A percentile compares a stretch with the other conserved stretches of the same genome.
Evolutionary conservation across 2,888 invertebrate species (phyloP).

Genomic region (Plebejus melissa): DNA sequence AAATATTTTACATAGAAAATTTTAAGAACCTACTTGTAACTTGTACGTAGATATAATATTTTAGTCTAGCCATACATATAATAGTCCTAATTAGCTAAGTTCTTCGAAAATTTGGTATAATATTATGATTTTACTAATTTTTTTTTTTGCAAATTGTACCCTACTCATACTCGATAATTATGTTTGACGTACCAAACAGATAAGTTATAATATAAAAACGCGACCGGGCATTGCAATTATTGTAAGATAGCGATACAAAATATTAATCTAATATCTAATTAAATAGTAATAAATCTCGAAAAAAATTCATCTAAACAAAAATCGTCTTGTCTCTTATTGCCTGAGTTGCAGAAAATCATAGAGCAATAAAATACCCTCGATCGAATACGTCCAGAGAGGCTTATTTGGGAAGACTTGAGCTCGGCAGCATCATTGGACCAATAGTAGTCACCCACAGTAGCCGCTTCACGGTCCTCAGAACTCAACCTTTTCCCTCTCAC

Average conservation of each 20-base stretch:
- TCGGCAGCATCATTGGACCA: background rate
- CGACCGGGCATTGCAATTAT: background rate
- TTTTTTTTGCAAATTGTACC: background rate
- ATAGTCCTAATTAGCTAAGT: background rate
- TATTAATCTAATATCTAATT: too few species aligned
- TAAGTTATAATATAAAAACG: background rate
- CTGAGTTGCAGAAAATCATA: too few species aligned
- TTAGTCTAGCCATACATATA: background rate
- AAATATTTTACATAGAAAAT: conserved; percentile 15
- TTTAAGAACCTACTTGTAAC: background rate
- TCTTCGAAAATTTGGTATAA: background rate
- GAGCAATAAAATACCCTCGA: background rate
- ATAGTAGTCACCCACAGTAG: background rate
- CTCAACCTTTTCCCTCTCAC: background rate
- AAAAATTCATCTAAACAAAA: too few species aligned
- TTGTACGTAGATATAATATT: background rate
- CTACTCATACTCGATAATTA: background rate
- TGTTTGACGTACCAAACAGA: too few species aligned
- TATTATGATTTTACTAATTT: background rate
- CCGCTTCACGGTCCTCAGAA: background rate
- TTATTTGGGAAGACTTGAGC: conserved; percentile 11
- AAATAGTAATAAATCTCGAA: too few species aligned
- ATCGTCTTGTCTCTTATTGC: too few species aligned
- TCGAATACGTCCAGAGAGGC: conserved; percentile 2
- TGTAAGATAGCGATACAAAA: too few species aligned